These are phyloP conservation scores for Nilaparvata lugens DNA, from an alignment of 1,140 invertebrate species.

Conservation along the genomic window DNA sequence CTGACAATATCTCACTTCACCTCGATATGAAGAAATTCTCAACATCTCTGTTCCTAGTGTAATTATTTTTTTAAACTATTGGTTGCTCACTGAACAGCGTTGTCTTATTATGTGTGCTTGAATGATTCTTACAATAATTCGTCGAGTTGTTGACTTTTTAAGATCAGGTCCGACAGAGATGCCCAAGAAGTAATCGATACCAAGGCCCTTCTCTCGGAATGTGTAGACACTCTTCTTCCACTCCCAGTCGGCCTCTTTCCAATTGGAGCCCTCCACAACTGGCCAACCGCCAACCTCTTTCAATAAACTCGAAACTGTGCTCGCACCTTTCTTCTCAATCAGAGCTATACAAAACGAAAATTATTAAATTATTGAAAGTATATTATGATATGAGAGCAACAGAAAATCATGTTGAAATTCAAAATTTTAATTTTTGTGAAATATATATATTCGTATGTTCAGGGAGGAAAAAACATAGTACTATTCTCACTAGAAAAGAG, in stretches of 20 bases:
- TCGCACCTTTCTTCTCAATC: conserved; percentile 60
- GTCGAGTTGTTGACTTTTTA: conserved; percentile 74
- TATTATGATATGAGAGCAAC: no score
- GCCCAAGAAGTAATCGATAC: conserved; percentile 80
- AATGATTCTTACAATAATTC: conserved; percentile 73
- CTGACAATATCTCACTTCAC: no score
- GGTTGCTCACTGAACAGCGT: no score
- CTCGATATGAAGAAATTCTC: no score
- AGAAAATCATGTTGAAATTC: no score
- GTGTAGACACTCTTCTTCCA: conserved; percentile 74
- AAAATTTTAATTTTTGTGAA: no score
- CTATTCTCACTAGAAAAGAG: no score
- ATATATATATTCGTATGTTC: no score
- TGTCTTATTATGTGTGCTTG: no score
- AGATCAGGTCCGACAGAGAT: conserved; percentile 79
- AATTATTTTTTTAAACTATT: no score
- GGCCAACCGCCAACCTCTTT: conserved; percentile 81
- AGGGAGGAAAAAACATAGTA: no score
- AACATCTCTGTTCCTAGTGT: no score
- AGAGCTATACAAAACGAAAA: conserved; percentile 38
- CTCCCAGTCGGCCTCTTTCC: conserved; percentile 59
- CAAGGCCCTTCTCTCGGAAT: conserved; percentile 66
- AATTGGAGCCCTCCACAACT: conserved; percentile 41
- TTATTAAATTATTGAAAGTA: neutral
- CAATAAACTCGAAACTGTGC: conserved; percentile 57